phyloP scores from a whole-genome alignment of 2,888 invertebrate species.

The Cabera pusaria region DNA sequence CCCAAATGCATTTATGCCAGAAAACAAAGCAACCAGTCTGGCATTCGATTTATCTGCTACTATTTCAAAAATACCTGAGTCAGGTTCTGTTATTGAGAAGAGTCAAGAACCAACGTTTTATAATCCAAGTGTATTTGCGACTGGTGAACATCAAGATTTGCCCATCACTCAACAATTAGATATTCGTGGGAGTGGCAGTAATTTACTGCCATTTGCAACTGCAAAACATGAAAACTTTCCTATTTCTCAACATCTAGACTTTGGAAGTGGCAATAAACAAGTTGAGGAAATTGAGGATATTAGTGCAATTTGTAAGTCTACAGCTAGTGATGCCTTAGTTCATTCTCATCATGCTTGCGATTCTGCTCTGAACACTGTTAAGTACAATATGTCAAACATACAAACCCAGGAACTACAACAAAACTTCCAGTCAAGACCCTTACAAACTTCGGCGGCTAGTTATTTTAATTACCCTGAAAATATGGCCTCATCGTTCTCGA shows the following conservation, averaged over 20 bases:
- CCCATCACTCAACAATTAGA: background rate
- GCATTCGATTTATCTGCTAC: conserved; percentile 2
- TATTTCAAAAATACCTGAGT: too few species aligned
- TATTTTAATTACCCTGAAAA: conserved; percentile 23
- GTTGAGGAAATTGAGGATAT: too few species aligned
- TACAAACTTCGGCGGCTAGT: conserved; percentile 21
- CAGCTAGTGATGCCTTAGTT: background rate
- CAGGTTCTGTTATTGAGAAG: too few species aligned
- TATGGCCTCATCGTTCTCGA: background rate
- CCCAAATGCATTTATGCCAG: conserved; percentile 11
- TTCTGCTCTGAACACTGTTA: conserved; percentile 14
- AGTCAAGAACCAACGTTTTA: conserved; percentile 6
- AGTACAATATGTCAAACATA: conserved; percentile 14
- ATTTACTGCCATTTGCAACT: too few species aligned
- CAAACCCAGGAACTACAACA: conserved; percentile 3
- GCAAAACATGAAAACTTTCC: too few species aligned
- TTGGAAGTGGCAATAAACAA: conserved; percentile 1
- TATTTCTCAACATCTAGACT: too few species aligned
- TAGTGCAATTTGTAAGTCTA: too few species aligned
- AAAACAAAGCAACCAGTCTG: background rate
- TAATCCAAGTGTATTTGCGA: conserved; percentile 6
- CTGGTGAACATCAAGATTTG: conserved; percentile 1
- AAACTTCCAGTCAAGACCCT: conserved; percentile 10
- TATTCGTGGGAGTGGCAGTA: too few species aligned
- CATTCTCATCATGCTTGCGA: background rate